Evolutionary conservation across 2,113 vertebrate species (phyloP).

Genomic region (Grammomys dolichurus): DNA sequence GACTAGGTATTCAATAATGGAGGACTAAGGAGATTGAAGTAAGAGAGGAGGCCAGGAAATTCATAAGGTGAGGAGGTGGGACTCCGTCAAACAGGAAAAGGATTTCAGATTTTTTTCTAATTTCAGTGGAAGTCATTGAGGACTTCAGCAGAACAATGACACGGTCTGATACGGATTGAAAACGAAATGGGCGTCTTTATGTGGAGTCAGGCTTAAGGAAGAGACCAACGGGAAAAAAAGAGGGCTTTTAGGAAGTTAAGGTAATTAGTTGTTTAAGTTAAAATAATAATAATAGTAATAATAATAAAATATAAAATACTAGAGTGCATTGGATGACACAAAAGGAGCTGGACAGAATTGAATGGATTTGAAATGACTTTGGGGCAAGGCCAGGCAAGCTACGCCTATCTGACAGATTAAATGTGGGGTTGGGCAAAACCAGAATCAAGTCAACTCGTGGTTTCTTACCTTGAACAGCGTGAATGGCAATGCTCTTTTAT

Average conservation of each 20-base stretch:
- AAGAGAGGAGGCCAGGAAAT: background rate
- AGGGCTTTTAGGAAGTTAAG: background rate
- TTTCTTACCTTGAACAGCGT: background rate
- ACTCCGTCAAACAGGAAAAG: background rate
- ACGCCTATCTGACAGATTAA: background rate
- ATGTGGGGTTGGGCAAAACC: background rate
- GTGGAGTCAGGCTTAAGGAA: background rate
- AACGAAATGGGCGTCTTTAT: background rate
- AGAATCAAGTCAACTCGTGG: background rate
- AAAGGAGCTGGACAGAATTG: background rate
- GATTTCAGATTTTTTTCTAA: background rate
- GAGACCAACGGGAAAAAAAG: background rate
- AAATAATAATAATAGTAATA: no score
- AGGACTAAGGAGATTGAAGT: background rate
- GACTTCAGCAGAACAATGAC: background rate
- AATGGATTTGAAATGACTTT: background rate
- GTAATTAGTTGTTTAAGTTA: background rate
- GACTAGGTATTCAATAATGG: background rate
- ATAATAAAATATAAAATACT: background rate
- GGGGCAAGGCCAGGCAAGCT: background rate
- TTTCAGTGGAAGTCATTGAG: background rate
- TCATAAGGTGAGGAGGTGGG: no score
- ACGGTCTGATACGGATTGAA: background rate
- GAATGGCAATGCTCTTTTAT: background rate
- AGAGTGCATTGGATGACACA: background rate